Percentiles rank a stretch among this genome's conserved stretches.
Evolutionary conservation across 2,888 invertebrate species (phyloP).

Genomic region (Alloscopus bannaensis): DNA sequence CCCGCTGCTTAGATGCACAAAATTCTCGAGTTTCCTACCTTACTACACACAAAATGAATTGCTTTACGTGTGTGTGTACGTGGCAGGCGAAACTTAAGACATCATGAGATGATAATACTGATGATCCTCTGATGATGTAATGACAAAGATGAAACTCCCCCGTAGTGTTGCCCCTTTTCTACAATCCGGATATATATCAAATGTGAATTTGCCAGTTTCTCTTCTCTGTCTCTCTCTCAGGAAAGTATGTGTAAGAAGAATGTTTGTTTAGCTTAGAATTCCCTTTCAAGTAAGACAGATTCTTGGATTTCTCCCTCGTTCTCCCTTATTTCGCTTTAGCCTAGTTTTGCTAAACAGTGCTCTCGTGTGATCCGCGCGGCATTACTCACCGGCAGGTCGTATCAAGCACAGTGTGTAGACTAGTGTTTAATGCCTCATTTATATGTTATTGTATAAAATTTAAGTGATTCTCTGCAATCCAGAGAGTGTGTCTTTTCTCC

Average conservation of each 20-base stretch:
- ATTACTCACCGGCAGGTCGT: slow-evolving; percentile 17
- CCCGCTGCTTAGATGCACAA: slow-evolving; percentile 15
- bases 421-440: slow-evolving; percentile 13
- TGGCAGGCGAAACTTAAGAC: slow-evolving; percentile 27
- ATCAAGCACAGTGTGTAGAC: slow-evolving; percentile 9
- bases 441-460: slow-evolving; percentile 18
- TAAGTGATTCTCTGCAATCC: slow-evolving; percentile 15
- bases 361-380: no score
- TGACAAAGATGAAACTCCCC: slow-evolving; percentile 56
- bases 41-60: no score
- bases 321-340: neutral
- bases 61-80: no score
- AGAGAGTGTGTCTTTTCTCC: slow-evolving; percentile 29
- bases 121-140: slow-evolving; percentile 51
- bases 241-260: neutral
- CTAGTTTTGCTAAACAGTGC: no score
- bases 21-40: neutral
- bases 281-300: neutral
- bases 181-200: slow-evolving; percentile 31
- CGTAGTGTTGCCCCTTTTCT: slow-evolving; percentile 34
- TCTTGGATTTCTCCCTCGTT: neutral
- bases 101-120: slow-evolving; percentile 49
- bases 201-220: slow-evolving; percentile 26
- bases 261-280: slow-evolving; percentile 3
- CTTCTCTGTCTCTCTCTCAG: no score